Evolutionary conservation across 2,888 invertebrate species (phyloP).

Genomic region (Enoplolaimus lenunculus): DNA sequence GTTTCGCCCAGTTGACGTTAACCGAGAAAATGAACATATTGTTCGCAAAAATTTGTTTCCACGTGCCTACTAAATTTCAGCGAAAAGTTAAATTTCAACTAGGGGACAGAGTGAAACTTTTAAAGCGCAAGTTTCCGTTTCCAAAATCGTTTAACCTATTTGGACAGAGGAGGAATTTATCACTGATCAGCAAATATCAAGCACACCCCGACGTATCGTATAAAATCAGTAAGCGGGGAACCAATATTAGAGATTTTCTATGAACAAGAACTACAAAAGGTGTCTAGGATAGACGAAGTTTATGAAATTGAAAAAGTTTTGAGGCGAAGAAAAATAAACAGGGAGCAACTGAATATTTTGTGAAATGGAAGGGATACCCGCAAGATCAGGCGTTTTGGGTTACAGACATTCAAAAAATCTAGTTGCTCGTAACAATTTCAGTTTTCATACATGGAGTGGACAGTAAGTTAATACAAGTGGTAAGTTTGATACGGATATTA

Average conservation of each 20-base stretch:
- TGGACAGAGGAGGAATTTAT: conserved; percentile 6
- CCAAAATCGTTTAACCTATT: neutral
- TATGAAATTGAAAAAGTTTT: conserved; percentile 10
- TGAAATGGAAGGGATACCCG: conserved; percentile 7
- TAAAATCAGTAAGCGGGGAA: neutral
- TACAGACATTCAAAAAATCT: neutral
- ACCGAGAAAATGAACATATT: neutral
- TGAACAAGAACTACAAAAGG: conserved; percentile 7
- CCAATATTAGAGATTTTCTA: conserved; percentile 1
- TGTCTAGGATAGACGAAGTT: neutral
- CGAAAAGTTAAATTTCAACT: neutral
- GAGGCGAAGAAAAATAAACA: neutral
- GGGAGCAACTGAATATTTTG: neutral
- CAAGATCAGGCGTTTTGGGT: neutral
- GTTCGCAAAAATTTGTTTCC: neutral
- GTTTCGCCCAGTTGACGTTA: neutral
- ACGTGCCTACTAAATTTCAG: neutral
- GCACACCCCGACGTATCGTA: neutral
- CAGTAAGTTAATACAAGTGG: neutral
- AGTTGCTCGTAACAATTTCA: neutral
- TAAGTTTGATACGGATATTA: neutral
- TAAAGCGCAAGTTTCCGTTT: neutral
- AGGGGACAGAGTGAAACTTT: neutral
- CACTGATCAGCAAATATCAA: neutral
- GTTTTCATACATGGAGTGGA: neutral